Conservation (phyloP, 92 coral and sea anemone species). For the Pocillopora meandrina region DNA sequence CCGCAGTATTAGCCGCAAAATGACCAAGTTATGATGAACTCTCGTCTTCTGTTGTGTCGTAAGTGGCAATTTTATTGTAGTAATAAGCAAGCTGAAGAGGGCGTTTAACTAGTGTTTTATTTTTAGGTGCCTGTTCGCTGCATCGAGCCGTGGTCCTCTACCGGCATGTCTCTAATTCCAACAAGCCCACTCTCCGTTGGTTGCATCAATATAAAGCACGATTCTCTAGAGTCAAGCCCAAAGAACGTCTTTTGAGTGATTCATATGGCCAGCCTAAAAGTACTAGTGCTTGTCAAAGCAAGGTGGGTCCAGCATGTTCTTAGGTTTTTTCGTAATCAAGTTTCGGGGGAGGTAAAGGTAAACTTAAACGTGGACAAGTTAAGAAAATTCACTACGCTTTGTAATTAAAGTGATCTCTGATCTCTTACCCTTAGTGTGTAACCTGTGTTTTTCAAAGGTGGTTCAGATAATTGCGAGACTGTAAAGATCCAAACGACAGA, state of each 20-base stretch:
- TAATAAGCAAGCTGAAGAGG: neutral
- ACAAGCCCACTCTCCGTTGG: constrained; percentile 24
- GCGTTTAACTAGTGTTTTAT: neutral
- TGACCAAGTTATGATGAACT: constrained; percentile 56
- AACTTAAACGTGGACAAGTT: too few relatives aligned
- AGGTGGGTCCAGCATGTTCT: constrained; percentile 3
- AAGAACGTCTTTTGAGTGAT: constrained; percentile 27
- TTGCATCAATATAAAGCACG: constrained; percentile 23
- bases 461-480: too few relatives aligned
- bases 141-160: constrained; percentile 3
- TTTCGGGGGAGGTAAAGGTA: too few relatives aligned
- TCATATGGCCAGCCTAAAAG: constrained; percentile 9
- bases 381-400: too few relatives aligned
- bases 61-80: constrained; percentile 35
- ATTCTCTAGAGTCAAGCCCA: constrained; percentile 15
- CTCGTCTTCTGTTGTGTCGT: constrained; percentile 59
- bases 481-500: too few relatives aligned
- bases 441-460: too few relatives aligned
- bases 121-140: constrained; percentile 28
- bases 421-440: too few relatives aligned
- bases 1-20: constrained; percentile 27
- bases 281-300: neutral
- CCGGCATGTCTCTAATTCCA: neutral
- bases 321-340: too few relatives aligned
- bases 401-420: too few relatives aligned